These are phyloP conservation scores for Falcunculus frontatus DNA, from an alignment of 2,113 vertebrate species.

Conservation along the genomic window DNA sequence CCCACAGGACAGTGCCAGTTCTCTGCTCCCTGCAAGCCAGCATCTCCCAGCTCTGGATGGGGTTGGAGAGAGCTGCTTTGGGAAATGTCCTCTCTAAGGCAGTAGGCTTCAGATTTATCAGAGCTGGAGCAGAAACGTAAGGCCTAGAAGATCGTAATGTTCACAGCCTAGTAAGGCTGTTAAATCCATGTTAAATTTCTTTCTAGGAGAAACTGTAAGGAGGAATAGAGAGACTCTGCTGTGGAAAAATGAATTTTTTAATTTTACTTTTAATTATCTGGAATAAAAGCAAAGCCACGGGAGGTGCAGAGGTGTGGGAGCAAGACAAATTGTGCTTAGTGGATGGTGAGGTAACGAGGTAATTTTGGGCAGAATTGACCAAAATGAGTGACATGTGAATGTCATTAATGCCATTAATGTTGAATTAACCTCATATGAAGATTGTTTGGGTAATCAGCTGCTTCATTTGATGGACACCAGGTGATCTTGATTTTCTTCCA, in stretches of 20 bases:
- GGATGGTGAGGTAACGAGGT: background rate
- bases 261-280: background rate
- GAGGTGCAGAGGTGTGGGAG: background rate
- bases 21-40: background rate
- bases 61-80: background rate
- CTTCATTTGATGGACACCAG: background rate
- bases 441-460: background rate
- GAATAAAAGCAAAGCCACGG: background rate
- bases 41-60: background rate
- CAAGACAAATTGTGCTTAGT: background rate
- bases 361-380: background rate
- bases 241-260: background rate
- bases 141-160: rapidly evolving
- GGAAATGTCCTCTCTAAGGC: background rate
- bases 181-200: background rate
- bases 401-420: background rate
- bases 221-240: background rate
- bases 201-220: background rate
- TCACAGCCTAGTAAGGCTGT: background rate
- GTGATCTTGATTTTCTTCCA: background rate
- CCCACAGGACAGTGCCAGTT: too few species aligned
- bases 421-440: background rate
- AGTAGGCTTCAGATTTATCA: background rate
- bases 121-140: background rate
- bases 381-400: background rate